These are phyloP conservation scores for Drosophila persimilis DNA, from an alignment of 1,140 invertebrate species.

Conservation along the genomic window DNA sequence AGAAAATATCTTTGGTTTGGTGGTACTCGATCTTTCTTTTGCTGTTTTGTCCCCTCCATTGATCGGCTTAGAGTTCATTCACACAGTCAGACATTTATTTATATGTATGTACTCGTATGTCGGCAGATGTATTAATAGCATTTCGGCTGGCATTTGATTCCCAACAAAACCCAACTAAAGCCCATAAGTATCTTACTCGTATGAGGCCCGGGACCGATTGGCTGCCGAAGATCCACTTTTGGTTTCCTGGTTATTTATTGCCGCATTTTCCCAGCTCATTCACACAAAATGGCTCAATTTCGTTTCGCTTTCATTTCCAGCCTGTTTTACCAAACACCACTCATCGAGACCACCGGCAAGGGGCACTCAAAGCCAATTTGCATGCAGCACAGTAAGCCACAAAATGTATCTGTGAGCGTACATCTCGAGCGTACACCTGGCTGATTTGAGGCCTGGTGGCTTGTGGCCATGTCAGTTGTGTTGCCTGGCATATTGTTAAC, in stretches of 20 bases:
- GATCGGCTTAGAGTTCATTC: too few relatives aligned
- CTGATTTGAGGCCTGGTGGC: constrained; percentile 33
- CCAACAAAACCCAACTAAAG: background rate
- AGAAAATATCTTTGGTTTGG: too few relatives aligned
- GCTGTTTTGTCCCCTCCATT: too few relatives aligned
- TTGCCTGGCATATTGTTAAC: constrained; percentile 49
- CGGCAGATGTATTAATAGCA: background rate
- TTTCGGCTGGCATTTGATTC: constrained; percentile 27
- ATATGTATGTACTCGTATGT: too few relatives aligned
- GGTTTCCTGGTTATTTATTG: constrained; percentile 56
- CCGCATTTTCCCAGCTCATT: constrained; percentile 41
- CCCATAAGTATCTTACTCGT: constrained; percentile 17
- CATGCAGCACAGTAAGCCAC: constrained; percentile 58
- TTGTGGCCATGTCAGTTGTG: constrained; percentile 64
- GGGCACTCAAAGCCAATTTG: constrained; percentile 64
- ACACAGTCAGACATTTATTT: too few relatives aligned
- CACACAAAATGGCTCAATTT: constrained; percentile 60
- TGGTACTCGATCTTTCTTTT: too few relatives aligned
- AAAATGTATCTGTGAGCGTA: constrained; percentile 34
- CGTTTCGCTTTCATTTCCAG: constrained; percentile 34
- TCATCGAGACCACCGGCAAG: constrained; percentile 60
- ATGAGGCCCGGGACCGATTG: background rate
- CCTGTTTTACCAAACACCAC: constrained; percentile 34
- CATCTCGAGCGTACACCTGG: constrained; percentile 53
- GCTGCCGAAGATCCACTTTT: constrained; percentile 44